Evolutionary conservation across 2,797 vertebrate species (phyloP).

Genomic region (Loris lydekkerianus): DNA sequence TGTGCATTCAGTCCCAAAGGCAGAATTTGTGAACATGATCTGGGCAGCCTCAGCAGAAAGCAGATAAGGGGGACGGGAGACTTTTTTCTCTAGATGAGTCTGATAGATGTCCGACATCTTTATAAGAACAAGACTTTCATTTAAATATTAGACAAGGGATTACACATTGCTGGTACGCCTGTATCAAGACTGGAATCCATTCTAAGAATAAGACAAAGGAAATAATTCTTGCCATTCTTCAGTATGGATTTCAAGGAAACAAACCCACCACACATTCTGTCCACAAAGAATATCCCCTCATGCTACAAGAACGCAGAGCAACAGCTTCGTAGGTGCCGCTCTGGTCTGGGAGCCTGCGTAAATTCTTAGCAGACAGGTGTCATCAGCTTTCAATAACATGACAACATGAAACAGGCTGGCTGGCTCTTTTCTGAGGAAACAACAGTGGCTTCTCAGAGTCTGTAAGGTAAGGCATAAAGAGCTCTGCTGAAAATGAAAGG

Average conservation of each 20-base stretch:
- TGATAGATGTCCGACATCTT: not conserved
- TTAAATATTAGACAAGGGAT: not conserved
- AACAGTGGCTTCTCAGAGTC: not conserved
- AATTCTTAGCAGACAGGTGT: not conserved
- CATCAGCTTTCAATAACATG: not conserved
- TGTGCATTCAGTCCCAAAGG: not conserved
- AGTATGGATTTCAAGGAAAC: not conserved
- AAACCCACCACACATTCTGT: not conserved
- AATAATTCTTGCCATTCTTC: not conserved
- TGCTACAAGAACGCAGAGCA: not conserved
- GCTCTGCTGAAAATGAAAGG: not conserved
- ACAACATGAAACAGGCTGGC: not conserved
- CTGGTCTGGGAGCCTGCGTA: not conserved
- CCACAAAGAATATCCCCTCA: constrained; percentile 28
- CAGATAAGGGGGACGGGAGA: not conserved
- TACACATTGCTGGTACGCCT: not conserved
- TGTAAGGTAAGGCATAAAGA: not conserved
- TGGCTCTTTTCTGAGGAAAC: constrained; percentile 6
- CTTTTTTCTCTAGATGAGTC: not conserved
- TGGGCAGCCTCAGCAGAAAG: not conserved
- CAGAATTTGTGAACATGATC: not conserved
- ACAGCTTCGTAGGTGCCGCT: not conserved
- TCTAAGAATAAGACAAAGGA: constrained; percentile 5
- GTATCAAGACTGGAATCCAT: not conserved
- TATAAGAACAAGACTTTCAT: constrained; percentile 11